Base-by-base conservation (phyloP, 2,888 invertebrate species). In the Meiosimyza platycephala region DNA sequence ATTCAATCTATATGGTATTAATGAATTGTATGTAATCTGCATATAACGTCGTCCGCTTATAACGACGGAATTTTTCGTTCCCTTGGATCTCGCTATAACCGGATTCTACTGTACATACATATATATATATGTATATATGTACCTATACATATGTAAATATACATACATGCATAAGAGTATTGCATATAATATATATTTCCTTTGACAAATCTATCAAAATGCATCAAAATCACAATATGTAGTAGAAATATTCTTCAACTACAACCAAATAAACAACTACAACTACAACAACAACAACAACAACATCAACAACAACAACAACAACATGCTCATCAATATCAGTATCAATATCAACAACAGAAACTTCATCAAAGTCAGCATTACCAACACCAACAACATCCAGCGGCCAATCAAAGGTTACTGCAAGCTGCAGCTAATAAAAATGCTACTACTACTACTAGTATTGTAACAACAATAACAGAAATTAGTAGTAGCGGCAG, bases 241-340 rank as follows among this genome's bases (percentile, higher is more conserved):
- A 73, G 74, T 75, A 74, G 73, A 74, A 73, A 76, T 50, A 73
- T 75, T 72, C 76, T 76, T 67, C 78, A 76, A 48, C 75, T 78
- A 71, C 68, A 70, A 72, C 50, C 59, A n/a, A 51, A 51, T 55
- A 68, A 57, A 68, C 16, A 57, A 57, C 57, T 52, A 9, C 74
- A 75, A 64, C 52, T 55, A 47, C 74, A 74, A 40, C 69, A 73
- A 68, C 55, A 74, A 72, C 22, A 57, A 64, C 52, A 60, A 47
- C 74, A 74, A 40, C 69, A 73, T 65, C 55, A 74, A 72, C 22
- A 75, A 64, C 52, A 60, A 47, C 74, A 74, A 40, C 69, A 73
- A 68, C 55, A 74, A 72, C 22, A 57, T 72, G 63, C 65, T 40
- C 47, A 60, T 67, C 60, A 69, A 65, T 54, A 62, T 70, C 66